A percentile compares a stretch with the other conserved stretches of the same genome.
phyloP scores from a whole-genome alignment of 2,797 vertebrate genomes.

The Aeoliscus strigatus region DNA sequence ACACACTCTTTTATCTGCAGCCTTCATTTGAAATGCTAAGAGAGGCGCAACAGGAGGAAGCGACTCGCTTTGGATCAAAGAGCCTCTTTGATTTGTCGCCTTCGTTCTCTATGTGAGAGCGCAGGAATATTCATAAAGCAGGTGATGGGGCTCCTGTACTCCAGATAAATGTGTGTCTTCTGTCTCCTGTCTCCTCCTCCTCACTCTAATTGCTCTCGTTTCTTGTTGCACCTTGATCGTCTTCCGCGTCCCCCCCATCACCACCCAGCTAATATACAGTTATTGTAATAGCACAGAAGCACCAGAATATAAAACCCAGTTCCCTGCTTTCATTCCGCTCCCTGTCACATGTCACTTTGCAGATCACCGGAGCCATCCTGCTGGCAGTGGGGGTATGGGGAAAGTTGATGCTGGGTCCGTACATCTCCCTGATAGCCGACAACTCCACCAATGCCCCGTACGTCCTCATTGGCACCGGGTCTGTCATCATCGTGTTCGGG shows the following conservation, averaged over 20 bases:
- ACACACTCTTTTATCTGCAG: slow-evolving; percentile 66
- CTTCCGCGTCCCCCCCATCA: slow-evolving; percentile 16
- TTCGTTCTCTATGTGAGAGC: slow-evolving; percentile 10
- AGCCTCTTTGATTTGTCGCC: slow-evolving; percentile 60
- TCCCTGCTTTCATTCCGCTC: slow-evolving; percentile 33
- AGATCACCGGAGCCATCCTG: slow-evolving; percentile 98
- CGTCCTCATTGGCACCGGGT: slow-evolving; percentile 95
- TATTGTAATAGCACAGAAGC: slow-evolving; percentile 34
- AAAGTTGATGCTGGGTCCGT: slow-evolving; percentile 94
- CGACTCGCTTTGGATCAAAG: slow-evolving; percentile 68
- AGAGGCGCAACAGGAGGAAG: slow-evolving; percentile 67
- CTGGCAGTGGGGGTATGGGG: slow-evolving; percentile 97
- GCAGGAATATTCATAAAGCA: slow-evolving; percentile 50
- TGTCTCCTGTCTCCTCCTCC: slow-evolving; percentile 47
- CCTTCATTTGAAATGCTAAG: slow-evolving; percentile 78
- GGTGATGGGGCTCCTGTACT: slow-evolving; percentile 51
- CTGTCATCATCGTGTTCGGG: slow-evolving; percentile 95
- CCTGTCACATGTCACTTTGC: slow-evolving; percentile 27
- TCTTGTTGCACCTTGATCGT: slow-evolving; percentile 58
- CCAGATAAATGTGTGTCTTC: slow-evolving; percentile 46
- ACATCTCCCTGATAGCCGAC: slow-evolving; percentile 96
- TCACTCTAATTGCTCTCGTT: slow-evolving; percentile 55
- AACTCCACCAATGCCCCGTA: slow-evolving; percentile 98
- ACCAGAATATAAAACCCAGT: slow-evolving; percentile 43
- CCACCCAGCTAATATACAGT: slow-evolving; percentile 28